phyloP scores from a whole-genome alignment of 2,113 vertebrate genomes.

The Sminthopsis crassicaudata region DNA sequence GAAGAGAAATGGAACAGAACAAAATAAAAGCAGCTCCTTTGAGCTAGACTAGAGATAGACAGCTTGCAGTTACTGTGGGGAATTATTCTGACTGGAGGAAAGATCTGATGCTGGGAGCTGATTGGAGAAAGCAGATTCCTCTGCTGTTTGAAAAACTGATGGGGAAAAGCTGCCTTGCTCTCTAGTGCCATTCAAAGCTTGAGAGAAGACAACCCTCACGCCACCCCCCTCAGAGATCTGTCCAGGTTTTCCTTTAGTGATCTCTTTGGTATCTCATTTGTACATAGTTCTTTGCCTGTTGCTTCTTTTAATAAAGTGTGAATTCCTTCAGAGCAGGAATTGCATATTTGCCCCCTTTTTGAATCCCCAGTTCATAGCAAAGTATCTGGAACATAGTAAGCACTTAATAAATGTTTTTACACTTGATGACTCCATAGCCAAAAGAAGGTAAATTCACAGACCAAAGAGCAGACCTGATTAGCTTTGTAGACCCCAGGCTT shows the following conservation, averaged over 20 bases:
- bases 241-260: not conserved
- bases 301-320: not conserved
- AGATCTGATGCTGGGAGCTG: not conserved
- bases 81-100: slow-evolving; percentile 3
- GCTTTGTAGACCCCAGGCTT: not conserved
- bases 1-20: not conserved
- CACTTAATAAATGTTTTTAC: not conserved
- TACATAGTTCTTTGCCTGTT: not conserved
- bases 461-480: not conserved
- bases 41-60: not conserved
- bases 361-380: not conserved
- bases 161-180: not conserved
- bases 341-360: not conserved
- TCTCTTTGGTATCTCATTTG: not conserved
- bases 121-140: not conserved
- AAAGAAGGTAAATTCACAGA: not conserved
- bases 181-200: not conserved
- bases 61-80: not conserved
- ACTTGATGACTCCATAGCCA: not conserved
- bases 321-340: not conserved
- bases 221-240: not conserved
- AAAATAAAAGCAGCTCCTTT: not conserved
- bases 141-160: not conserved
- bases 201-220: not conserved
- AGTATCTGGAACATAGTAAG: not conserved